These are phyloP conservation scores for Lithophane socia DNA, from an alignment of 2,888 invertebrate species.

Conservation along the genomic window DNA sequence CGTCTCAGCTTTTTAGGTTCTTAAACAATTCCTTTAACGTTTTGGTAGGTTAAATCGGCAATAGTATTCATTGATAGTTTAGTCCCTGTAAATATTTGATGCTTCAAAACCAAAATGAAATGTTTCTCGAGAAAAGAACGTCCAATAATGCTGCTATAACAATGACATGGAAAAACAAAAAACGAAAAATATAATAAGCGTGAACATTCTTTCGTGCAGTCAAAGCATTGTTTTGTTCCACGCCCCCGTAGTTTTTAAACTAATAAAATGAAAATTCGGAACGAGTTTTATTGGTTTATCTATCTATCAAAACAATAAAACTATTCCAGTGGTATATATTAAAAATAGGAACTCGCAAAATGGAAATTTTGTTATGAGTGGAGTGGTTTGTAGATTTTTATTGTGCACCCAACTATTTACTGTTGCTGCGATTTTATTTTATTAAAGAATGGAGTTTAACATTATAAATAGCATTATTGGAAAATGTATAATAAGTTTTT, in stretches of 20 bases:
- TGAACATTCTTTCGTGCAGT: constrained; percentile 26
- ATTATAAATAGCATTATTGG: background rate
- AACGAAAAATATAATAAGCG: constrained; percentile 26
- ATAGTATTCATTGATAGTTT: constrained; percentile 58
- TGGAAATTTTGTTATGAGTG: constrained; percentile 56
- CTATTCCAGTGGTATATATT: constrained; percentile 51
- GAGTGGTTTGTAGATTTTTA: constrained; percentile 54
- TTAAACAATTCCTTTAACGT: constrained; percentile 80
- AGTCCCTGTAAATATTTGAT: constrained; percentile 43
- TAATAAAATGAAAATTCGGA: constrained; percentile 37
- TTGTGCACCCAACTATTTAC: constrained; percentile 7
- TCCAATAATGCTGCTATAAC: constrained; percentile 11
- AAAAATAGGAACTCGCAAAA: constrained; percentile 50
- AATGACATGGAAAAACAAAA: constrained; percentile 22
- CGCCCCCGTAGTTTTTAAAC: constrained; percentile 29
- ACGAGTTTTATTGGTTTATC: constrained; percentile 47
- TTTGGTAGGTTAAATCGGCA: constrained; percentile 65
- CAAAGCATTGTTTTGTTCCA: constrained; percentile 45
- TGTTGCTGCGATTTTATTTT: constrained; percentile 3
- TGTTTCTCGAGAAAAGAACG: constrained; percentile 14
- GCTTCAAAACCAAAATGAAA: background rate
- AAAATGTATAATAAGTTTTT: background rate
- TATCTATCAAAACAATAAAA: constrained; percentile 52
- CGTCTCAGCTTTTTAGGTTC: constrained; percentile 81
- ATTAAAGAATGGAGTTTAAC: background rate